Base-by-base conservation (phyloP, 2,888 invertebrate species). In the Nezara viridula region DNA sequence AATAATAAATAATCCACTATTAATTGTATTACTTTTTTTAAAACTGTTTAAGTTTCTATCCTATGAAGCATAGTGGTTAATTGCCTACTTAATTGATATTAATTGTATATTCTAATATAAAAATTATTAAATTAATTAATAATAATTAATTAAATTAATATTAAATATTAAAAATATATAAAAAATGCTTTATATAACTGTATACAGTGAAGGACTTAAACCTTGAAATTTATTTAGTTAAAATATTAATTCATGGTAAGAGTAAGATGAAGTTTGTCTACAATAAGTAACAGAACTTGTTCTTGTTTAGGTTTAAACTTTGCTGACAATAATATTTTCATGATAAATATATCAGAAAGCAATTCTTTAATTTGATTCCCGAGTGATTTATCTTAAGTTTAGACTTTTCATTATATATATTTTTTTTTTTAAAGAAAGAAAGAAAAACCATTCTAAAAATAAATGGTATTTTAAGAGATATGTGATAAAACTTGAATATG, bases 401-500 rank as follows among this genome's bases (percentile, higher is more conserved):
- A 6, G 0, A 55, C 0, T 55, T n/a, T n/a, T n/a, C n/a, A n/a
- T 24, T n/a, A 16, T 16, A 19, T 50, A 12, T 50, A 16, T 50
- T 50, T 7, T 12, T 37, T 73, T 19, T 19, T 37, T 73, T 12
- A 60, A 60, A 60, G 27, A 32, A 9, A n/a, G 7, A 24, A 60
- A 60, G 14, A 60, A 27, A 60, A n/a, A 24, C 27, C 27, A 12
- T 19, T 10, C 21, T 32, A 37, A 73, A 73, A 73, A 37, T 73
- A 73, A 73, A 37, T 19, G 66, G 66, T 73, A 73, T 73, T 73
- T 7, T 73, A 73, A 73, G 21, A 73, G 6, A 73, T 73, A 32
- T 73, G 37, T 37, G 60, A 73, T 73, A 37, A 73, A 73, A 73
- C 66, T 73, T 73, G 66, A 40, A 86, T 86, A 86, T 49, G 24